phyloP scores from a whole-genome alignment of 2,888 invertebrate species.

The Rhagonycha fulva region DNA sequence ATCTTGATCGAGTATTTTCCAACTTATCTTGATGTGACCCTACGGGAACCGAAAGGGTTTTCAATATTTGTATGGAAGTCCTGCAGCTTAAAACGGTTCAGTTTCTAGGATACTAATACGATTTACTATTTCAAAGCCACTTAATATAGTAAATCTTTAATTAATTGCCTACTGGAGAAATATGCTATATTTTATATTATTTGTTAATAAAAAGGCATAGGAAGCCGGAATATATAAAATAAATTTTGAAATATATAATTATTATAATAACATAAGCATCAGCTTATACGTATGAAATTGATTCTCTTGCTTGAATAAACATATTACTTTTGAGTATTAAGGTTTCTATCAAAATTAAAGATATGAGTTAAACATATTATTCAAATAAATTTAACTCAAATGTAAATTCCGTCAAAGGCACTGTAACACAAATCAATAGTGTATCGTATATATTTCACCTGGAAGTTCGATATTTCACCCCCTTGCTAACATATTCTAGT shows the following conservation, averaged over 20 bases:
- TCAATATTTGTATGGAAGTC: not conserved
- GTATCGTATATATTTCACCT: constrained; percentile 22
- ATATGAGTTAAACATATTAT: not conserved
- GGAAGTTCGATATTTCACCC: constrained; percentile 15
- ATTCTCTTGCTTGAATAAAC: not conserved
- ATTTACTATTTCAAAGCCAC: not conserved
- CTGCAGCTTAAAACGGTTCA: not conserved
- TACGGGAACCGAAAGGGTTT: not conserved
- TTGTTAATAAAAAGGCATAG: not conserved
- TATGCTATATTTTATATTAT: not conserved
- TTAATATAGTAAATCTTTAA: not conserved
- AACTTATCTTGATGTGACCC: not conserved
- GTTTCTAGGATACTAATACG: not conserved
- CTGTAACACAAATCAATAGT: constrained; percentile 17
- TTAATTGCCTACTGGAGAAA: not conserved
- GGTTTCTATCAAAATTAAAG: not conserved
- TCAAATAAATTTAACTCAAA: constrained; percentile 1
- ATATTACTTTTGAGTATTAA: not conserved
- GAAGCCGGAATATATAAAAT: not conserved
- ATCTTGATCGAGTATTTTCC: not conserved
- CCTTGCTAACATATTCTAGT: constrained; percentile 21
- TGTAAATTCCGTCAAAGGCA: constrained; percentile 8
- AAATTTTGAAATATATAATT: not conserved
- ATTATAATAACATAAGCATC: not conserved
- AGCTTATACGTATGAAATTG: not conserved